Evolutionary conservation across 1,140 invertebrate species (phyloP).

Genomic region (Littorina saxatilis): DNA sequence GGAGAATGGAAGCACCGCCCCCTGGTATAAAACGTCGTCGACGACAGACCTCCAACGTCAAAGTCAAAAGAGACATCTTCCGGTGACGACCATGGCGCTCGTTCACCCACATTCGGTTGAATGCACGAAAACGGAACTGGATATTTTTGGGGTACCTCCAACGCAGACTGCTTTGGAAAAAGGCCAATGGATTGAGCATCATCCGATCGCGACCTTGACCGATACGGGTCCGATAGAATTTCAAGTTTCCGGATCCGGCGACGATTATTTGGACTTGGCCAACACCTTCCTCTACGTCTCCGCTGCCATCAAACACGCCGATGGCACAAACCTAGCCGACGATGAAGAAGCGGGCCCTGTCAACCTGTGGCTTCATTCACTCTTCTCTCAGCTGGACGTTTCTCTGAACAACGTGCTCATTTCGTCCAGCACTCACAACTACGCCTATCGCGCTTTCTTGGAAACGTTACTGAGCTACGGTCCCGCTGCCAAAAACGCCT

Average conservation of each 20-base stretch:
- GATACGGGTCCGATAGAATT: background rate
- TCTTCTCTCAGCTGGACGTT: slow-evolving; percentile 25
- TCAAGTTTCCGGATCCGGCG: background rate
- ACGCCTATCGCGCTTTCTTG: background rate
- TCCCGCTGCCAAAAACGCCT: background rate
- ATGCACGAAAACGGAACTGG: background rate
- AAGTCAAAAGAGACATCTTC: slow-evolving; percentile 2
- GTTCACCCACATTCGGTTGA: slow-evolving; percentile 22
- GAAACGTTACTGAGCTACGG: background rate
- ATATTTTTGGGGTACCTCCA: background rate
- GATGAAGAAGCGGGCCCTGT: background rate
- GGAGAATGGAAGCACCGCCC: background rate
- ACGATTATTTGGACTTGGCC: slow-evolving; percentile 5
- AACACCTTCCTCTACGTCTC: slow-evolving; percentile 10
- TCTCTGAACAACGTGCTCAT: background rate
- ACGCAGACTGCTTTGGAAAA: slow-evolving; percentile 2
- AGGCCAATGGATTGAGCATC: background rate
- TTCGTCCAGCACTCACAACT: background rate
- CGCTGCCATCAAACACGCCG: background rate
- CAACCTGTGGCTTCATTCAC: slow-evolving; percentile 18
- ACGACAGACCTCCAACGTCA: too few relatives aligned
- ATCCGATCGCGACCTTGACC: background rate
- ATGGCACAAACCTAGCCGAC: background rate
- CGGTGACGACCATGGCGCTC: slow-evolving; percentile 11
- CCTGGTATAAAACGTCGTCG: too few relatives aligned